Evolutionary conservation across 2,888 invertebrate species (phyloP).

Genomic region (Platypus cylindrus): DNA sequence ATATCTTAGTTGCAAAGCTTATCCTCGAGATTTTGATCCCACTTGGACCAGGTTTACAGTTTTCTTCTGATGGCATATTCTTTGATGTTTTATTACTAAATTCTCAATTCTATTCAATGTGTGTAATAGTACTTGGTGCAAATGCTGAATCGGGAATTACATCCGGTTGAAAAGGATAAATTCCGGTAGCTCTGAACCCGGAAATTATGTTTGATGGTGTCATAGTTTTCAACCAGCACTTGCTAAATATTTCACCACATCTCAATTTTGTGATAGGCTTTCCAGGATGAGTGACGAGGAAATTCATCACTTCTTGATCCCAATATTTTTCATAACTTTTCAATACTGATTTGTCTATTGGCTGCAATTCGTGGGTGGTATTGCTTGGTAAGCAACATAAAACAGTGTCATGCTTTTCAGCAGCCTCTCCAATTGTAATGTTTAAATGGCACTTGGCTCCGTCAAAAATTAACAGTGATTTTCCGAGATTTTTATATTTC

Average conservation of each 20-base stretch:
- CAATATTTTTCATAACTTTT: conserved; percentile 25
- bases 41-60: not conserved
- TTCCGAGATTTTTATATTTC: not conserved
- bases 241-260: conserved; percentile 18
- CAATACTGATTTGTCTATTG: conserved; percentile 24
- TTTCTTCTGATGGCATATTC: not conserved
- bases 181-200: conserved; percentile 13
- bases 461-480: conserved; percentile 2
- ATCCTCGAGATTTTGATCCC: too few relatives aligned
- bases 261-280: conserved; percentile 21
- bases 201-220: conserved; percentile 13
- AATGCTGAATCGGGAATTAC: conserved; percentile 13
- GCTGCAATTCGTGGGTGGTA: conserved; percentile 9
- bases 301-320: conserved; percentile 25
- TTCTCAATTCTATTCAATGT: too few relatives aligned
- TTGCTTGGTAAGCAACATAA: conserved; percentile 7
- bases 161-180: conserved; percentile 13
- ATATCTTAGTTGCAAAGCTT: too few relatives aligned
- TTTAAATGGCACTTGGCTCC: conserved; percentile 2
- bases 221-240: conserved; percentile 11
- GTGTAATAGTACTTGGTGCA: too few relatives aligned
- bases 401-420: conserved; percentile 10
- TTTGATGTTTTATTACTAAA: too few relatives aligned
- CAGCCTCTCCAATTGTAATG: conserved; percentile 1
- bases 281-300: conserved; percentile 21